Evolutionary conservation across 1,140 invertebrate genomes (phyloP), one percentile per base, ranked within the genome.

Genomic region (Sarcophaga peregrina): DNA sequence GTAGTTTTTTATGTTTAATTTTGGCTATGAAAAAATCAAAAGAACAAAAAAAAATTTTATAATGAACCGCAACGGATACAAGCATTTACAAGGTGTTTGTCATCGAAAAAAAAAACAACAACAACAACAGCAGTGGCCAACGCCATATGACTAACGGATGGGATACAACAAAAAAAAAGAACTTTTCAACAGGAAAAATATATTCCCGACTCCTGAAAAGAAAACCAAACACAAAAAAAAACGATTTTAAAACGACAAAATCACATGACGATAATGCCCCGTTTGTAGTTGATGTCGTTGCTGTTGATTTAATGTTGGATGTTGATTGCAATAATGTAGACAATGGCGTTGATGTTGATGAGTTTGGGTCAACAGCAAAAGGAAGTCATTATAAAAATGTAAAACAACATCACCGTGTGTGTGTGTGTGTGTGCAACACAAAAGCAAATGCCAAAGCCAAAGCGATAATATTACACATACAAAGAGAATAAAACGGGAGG

Each of bases 341-440:
- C 54, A 7, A 68, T 68, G 25, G 54, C n/a, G n/a, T n/a, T 58
- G n/a, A 58, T 15, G 10, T 20, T 68, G 62, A 68, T 68, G 62
- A 68, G 17, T 68, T 68, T 68, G 20, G 62, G 62, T 68, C 62
- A 68, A 68, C 62, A 68, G 62, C 17, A 68, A 68, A 68, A 68
- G 62, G 62, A 68, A 68, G 62, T 68, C 62, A 68, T 68, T 68
- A 68, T 68, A 68, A 68, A 68, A 68, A 7, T 20, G 62, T 20
- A 68, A 7, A 68, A 68, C 62, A 68, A 58, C 54, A 58, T 13
- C 58, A 62, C 25, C 25, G 25, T n/a, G n/a, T n/a, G n/a, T n/a
- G n/a, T n/a, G n/a, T n/a, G n/a, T n/a, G n/a, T n/a, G n/a, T n/a
- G n/a, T n/a, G n/a, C n/a, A n/a, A n/a, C n/a, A n/a, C 9, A 68